Base-by-base conservation (phyloP, 2,113 vertebrate genomes). In the Bothrops jararaca region DNA sequence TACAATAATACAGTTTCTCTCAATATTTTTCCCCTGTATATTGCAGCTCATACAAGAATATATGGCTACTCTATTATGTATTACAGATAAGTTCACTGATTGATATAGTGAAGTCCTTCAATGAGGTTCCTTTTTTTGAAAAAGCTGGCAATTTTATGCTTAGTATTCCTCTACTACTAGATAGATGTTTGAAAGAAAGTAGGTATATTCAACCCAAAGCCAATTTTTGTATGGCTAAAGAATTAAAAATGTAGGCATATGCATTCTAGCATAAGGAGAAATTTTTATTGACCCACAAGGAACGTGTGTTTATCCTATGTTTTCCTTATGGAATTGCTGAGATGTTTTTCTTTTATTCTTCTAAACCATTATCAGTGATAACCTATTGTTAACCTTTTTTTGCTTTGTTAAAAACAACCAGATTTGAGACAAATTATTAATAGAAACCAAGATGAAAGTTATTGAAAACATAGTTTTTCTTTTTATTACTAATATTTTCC, bases 341-440 rank as follows among this genome's bases (percentile, higher is more conserved):
- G 95, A 95, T 85, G 91, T 93, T 22, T 2, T 93, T 54, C 80
- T 50, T 50, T 50, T 50, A 8, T 56, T 86, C 0, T 29, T 56
- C 42, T 64, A 91, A 94, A 96, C 92, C 91, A 54, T 34, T 92
- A 92, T 8, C 18, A 0, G 0, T 56, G 0, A 0, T 2, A 0
- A 0, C 50, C 15, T 69, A 90, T 69, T 87, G 45, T 45, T 42
- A 24, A 85, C 60, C 60, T 93, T 4, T 13, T 34, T 8, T 91
- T 54, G 13, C 48, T 50, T 50, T 64, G 5, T 45, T 15, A 92
- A 90, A 94, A 93, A 24, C 39, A 58, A 57, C 94, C 89, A 93
- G 95, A 97, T 96, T 53, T 85, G 96, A 94, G 96, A 94, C 96
- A 95, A 97, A 96, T 95, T 93, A 92, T 52, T 94, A 95, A 90